phyloP scores from a whole-genome alignment of 2,113 vertebrate genomes.

The Ammodytes marinus region DNA sequence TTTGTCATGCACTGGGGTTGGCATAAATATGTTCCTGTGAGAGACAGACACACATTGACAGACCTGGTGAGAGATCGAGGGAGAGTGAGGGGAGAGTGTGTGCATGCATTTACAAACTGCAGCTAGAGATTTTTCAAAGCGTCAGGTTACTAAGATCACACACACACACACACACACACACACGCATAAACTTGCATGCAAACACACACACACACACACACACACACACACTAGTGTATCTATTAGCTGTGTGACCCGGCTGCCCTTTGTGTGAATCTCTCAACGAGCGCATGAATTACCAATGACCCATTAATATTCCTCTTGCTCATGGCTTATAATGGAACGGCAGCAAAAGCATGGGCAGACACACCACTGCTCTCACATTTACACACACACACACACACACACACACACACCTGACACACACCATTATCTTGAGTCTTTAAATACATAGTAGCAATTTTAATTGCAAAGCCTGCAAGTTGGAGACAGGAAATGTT shows the following conservation, averaged over 20 bases:
- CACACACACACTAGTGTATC: constrained; percentile 34
- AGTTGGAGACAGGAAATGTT: constrained; percentile 53
- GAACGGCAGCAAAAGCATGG: constrained; percentile 45
- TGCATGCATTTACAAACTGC: constrained; percentile 34
- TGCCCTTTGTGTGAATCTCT: constrained; percentile 64
- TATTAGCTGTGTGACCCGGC: constrained; percentile 52
- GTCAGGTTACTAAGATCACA: constrained; percentile 28
- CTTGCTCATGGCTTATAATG: constrained; percentile 66
- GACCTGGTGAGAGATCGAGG: neutral
- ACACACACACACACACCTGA: constrained; percentile 46
- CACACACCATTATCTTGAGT: constrained; percentile 56
- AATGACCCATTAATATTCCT: constrained; percentile 66
- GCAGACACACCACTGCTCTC: constrained; percentile 36
- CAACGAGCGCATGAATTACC: constrained; percentile 71
- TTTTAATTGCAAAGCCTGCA: constrained; percentile 70
- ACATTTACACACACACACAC: constrained; percentile 48
- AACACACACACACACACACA: constrained; percentile 26
- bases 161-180: constrained; percentile 21
- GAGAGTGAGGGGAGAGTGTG: constrained; percentile 1
- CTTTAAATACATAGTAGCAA: constrained; percentile 69
- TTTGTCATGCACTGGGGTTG: too few species aligned
- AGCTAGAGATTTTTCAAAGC: constrained; percentile 31
- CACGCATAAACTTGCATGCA: constrained; percentile 2
- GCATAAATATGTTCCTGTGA: too few species aligned
- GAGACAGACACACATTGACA: neutral